phyloP scores from a whole-genome alignment of 2,888 invertebrate genomes.

The Balanococcus diminutus region DNA sequence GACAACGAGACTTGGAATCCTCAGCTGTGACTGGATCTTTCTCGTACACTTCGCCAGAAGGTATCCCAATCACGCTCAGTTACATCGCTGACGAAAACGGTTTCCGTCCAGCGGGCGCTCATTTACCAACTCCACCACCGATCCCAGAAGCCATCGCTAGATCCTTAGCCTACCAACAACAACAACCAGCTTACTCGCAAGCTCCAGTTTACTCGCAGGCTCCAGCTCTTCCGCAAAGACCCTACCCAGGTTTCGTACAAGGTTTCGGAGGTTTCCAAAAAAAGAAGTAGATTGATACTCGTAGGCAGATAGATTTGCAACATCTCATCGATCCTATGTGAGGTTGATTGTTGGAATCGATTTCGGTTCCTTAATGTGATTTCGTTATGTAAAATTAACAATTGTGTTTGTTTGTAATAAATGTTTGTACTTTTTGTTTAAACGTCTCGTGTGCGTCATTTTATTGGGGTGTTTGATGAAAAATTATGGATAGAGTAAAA shows the following conservation, averaged over 20 bases:
- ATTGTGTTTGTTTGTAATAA: slow-evolving; percentile 35
- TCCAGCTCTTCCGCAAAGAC: not conserved
- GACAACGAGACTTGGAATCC: slow-evolving; percentile 59
- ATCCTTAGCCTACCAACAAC: slow-evolving; percentile 57
- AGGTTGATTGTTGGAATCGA: not conserved
- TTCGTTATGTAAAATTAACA: slow-evolving; percentile 11
- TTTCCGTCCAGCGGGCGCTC: slow-evolving; percentile 77
- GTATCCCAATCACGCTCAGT: slow-evolving; percentile 66
- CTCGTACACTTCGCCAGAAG: slow-evolving; percentile 76
- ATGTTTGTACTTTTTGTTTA: slow-evolving; percentile 25
- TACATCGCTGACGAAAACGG: slow-evolving; percentile 80
- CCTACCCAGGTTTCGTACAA: not conserved
- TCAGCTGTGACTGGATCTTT: slow-evolving; percentile 62
- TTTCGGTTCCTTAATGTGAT: slow-evolving; percentile 20
- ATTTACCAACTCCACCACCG: slow-evolving; percentile 79
- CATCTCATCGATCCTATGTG: not conserved
- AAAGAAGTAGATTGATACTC: not conserved
- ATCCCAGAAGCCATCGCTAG: slow-evolving; percentile 70
- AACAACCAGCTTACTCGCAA: slow-evolving; percentile 61
- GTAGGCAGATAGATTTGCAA: too few relatives aligned
- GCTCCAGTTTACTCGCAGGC: too few relatives aligned
- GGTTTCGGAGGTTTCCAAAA: slow-evolving; percentile 25
- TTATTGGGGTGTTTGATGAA: not conserved
- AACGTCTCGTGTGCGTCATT: not conserved
- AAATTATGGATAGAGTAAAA: too few relatives aligned